phyloP scores from a whole-genome alignment of 2,113 vertebrate genomes.

The Mesoclemmys tuberculata region DNA sequence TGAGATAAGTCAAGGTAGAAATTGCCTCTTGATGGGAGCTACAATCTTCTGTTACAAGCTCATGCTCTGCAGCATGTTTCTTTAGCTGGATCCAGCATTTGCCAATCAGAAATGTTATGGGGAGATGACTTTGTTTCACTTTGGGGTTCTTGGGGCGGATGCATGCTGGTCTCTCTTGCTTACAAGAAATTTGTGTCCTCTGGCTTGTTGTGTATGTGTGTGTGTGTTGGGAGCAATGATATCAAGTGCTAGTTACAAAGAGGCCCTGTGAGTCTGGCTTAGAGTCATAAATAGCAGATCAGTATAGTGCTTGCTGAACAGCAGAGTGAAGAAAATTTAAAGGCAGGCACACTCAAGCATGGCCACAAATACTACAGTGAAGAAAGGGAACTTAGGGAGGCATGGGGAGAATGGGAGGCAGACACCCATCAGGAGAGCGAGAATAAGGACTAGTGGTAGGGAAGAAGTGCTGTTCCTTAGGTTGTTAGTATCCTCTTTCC shows the following conservation, averaged over 20 bases:
- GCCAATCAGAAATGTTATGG: not conserved
- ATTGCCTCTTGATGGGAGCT: not conserved
- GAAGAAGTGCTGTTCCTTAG: not conserved
- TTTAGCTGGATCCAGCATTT: not conserved
- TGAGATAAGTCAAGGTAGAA: not conserved
- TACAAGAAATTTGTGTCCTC: not conserved
- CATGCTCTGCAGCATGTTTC: not conserved
- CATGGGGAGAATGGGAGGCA: not conserved
- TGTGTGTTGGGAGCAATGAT: not conserved
- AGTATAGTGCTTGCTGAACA: not conserved
- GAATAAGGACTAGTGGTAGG: not conserved
- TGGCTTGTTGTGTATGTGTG: rapidly evolving
- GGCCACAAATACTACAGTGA: not conserved
- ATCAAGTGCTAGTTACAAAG: not conserved
- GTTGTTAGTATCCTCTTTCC: not conserved
- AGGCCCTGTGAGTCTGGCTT: not conserved
- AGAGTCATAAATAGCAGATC: not conserved
- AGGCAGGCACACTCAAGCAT: not conserved
- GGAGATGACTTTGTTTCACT: not conserved
- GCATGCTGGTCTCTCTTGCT: not conserved
- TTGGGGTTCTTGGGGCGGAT: not conserved
- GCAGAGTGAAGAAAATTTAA: not conserved
- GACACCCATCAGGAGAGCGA: not conserved
- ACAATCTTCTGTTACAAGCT: not conserved
- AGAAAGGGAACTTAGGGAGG: not conserved